These are phyloP conservation scores for Lepidurus apus DNA, from an alignment of 1,140 invertebrate genomes.

Conservation along the genomic window DNA sequence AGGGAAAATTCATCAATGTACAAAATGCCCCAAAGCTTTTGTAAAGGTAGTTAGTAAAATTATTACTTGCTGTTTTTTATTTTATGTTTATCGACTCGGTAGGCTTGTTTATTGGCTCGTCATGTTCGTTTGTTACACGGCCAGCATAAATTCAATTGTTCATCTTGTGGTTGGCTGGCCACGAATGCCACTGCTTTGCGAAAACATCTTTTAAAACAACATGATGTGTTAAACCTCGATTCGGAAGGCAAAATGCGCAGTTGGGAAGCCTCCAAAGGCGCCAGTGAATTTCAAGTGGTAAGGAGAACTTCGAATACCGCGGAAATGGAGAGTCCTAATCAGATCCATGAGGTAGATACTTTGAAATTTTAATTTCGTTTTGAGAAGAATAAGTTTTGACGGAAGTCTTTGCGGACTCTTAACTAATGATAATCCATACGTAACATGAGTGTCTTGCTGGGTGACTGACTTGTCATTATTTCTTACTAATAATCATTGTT, in stretches of 20 bases:
- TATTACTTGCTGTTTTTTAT: neutral
- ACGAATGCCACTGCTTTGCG: neutral
- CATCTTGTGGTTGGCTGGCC: neutral
- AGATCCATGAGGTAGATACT: too few species aligned
- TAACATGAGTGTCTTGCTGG: too few species aligned
- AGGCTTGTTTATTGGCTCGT: neutral
- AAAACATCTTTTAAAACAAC: neutral
- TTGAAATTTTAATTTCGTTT: too few species aligned
- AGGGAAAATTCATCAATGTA: conserved; percentile 38
- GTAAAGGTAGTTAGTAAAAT: conserved; percentile 39
- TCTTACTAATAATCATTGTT: neutral
- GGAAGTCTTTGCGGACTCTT: too few species aligned
- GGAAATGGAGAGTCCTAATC: too few species aligned
- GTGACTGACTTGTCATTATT: neutral
- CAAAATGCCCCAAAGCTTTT: conserved; percentile 47
- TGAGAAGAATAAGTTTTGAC: too few species aligned
- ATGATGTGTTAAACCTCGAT: neutral
- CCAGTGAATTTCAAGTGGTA: neutral
- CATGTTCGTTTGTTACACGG: conserved; percentile 12
- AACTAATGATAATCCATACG: too few species aligned
- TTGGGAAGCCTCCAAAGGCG: neutral
- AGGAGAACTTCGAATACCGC: neutral
- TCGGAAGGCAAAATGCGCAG: neutral
- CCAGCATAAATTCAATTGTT: neutral
- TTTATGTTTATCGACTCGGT: neutral